phyloP scores from a whole-genome alignment of 1,140 invertebrate species.

The Nebria ingens region DNA sequence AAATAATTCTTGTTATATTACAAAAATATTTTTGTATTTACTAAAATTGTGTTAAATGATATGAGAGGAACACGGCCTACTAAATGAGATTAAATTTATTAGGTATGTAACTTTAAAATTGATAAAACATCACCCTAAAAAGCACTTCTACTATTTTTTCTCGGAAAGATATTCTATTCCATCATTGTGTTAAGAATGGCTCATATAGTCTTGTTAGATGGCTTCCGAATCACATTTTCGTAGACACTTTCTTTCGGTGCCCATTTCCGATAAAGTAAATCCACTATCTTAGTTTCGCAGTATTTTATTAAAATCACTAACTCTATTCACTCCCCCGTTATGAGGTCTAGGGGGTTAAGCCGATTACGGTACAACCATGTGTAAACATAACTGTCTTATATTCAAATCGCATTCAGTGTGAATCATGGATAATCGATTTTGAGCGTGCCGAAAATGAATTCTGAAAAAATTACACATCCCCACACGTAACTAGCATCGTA shows the following conservation, averaged over 20 bases:
- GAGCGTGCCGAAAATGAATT: constrained; percentile 8
- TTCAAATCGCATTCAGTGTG: constrained; percentile 3
- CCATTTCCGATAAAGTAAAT: not conserved
- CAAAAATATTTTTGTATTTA: too few species aligned
- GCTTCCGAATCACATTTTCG: too few species aligned
- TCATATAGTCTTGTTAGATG: too few species aligned
- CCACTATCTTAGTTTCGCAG: not conserved
- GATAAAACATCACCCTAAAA: too few species aligned
- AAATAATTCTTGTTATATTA: too few species aligned
- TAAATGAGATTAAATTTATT: too few species aligned
- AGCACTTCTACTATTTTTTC: too few species aligned
- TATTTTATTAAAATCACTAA: constrained; percentile 5
- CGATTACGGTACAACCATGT: constrained; percentile 4
- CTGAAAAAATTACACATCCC: constrained; percentile 7
- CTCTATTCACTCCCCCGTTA: not conserved
- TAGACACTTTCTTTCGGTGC: not conserved
- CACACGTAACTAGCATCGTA: not conserved
- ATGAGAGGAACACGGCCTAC: too few species aligned
- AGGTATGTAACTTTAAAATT: too few species aligned
- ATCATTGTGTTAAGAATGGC: too few species aligned
- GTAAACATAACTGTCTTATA: constrained; percentile 9
- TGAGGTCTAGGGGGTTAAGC: not conserved
- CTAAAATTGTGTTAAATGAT: too few species aligned
- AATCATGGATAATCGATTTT: constrained; percentile 9
- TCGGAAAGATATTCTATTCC: too few species aligned